phyloP scores from a whole-genome alignment of 2,113 vertebrate genomes.

The Syngnathus typhle region DNA sequence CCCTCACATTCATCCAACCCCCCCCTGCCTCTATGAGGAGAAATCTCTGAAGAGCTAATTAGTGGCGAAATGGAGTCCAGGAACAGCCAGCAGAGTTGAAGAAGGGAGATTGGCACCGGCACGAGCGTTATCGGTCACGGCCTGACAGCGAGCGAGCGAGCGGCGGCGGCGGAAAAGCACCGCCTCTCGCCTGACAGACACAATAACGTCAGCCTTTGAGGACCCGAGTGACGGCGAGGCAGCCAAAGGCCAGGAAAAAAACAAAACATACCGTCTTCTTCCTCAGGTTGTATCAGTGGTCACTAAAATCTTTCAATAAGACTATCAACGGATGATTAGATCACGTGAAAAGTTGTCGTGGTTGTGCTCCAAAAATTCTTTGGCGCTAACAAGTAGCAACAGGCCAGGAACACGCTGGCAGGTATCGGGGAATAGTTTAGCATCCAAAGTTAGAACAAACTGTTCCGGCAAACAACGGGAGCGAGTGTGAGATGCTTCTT shows the following conservation, averaged over 20 bases:
- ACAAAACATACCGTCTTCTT: slow-evolving; percentile 42
- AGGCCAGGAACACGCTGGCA: slow-evolving; percentile 39
- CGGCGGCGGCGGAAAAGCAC: slow-evolving; percentile 77
- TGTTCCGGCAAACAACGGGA: slow-evolving; percentile 27
- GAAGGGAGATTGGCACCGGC: slow-evolving; percentile 82
- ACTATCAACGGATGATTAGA: no score
- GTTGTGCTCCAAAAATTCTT: no score
- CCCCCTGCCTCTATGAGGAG: slow-evolving; percentile 80
- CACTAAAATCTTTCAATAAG: background rate
- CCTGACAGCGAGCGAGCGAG: slow-evolving; percentile 78
- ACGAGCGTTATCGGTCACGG: slow-evolving; percentile 84
- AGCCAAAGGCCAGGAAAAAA: slow-evolving; percentile 28
- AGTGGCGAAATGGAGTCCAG: slow-evolving; percentile 90
- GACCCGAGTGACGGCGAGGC: slow-evolving; percentile 50
- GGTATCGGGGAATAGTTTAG: slow-evolving; percentile 45
- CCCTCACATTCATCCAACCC: slow-evolving; percentile 27
- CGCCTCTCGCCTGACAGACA: slow-evolving; percentile 90
- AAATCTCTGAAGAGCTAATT: slow-evolving; percentile 99
- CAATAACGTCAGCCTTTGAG: slow-evolving; percentile 78
- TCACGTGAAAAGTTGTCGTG: background rate
- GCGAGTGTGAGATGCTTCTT: slow-evolving; percentile 66
- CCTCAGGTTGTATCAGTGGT: slow-evolving; percentile 50
- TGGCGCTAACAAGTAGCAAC: slow-evolving; percentile 14
- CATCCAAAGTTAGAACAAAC: slow-evolving; percentile 44
- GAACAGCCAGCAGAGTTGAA: slow-evolving; percentile 85